Evolutionary conservation across 2,797 vertebrate genomes (phyloP).

Genomic region (Cyclura pinguis): DNA sequence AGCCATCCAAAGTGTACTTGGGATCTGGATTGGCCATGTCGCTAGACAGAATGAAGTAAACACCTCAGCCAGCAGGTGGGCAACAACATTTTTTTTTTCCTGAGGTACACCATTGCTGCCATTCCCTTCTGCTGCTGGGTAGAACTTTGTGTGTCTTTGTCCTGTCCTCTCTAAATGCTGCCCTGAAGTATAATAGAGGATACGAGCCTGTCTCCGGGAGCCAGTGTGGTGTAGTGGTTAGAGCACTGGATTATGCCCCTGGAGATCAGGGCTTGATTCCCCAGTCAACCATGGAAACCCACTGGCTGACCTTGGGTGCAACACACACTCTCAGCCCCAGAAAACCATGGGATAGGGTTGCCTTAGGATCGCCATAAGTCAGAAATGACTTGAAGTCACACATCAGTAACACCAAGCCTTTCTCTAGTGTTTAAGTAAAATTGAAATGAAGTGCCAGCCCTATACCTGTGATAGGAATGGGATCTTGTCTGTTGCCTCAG

Average conservation of each 20-base stretch:
- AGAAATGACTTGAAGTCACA: too few species aligned
- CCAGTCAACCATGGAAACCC: too few species aligned
- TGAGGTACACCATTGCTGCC: not conserved
- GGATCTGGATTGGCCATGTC: not conserved
- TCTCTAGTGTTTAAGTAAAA: not conserved
- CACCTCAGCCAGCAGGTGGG: not conserved
- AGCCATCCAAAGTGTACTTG: not conserved
- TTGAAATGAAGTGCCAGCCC: not conserved
- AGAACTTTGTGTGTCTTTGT: not conserved
- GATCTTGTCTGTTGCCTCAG: not conserved
- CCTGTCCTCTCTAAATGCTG: not conserved
- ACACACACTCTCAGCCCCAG: too few species aligned
- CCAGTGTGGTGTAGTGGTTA: too few species aligned
- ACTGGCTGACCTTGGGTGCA: too few species aligned
- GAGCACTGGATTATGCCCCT: too few species aligned
- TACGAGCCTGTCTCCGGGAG: not conserved
- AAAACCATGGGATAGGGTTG: too few species aligned
- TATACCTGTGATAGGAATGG: not conserved
- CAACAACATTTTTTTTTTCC: not conserved
- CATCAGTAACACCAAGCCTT: too few species aligned
- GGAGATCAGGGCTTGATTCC: too few species aligned
- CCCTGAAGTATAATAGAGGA: not conserved
- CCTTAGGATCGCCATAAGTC: too few species aligned
- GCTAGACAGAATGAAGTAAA: not conserved
- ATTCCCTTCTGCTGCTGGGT: not conserved